Base-by-base conservation (phyloP, 2,888 invertebrate genomes). In the Luperina nickerlii region DNA sequence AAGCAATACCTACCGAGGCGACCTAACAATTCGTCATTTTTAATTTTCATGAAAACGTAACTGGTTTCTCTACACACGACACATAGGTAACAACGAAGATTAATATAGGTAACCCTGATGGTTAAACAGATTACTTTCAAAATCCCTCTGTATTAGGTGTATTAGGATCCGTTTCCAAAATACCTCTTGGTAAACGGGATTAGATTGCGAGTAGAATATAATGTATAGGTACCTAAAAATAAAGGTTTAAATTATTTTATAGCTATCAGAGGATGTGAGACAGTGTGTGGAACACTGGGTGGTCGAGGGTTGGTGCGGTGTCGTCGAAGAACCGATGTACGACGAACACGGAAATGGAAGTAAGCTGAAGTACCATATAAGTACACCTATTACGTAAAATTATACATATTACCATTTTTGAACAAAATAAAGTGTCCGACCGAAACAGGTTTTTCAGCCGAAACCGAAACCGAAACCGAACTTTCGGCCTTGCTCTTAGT, bases 261-360 rank as follows among this genome's bases (percentile, higher is more conserved):
- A 97, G 97, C 93, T 97, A 63, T 96, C 97, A 5, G 97, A 97
- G 88, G 97, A 97, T 79, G 97, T 97, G 63, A 92, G 95, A 77
- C 95, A 95, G 66, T 97, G 97, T 85, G 95, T 97, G 63, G 96
- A 96, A 67, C 95, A 93, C 65, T 97, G 97, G 97, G 94, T 96
- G 42, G 90, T 93, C 0, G 96, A 96, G 67, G 97, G 97, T 11
- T 97, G 97, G 97, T 97, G 97, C 82, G 97, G 97, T 3, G 97
- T 97, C 0, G 94, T 95, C 2, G 97, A 97, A 83, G 96, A 96
- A 86, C 96, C 96, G 65, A 86, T 95, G 18, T 95, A 93, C 72
- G 96, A 97, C 69, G 97, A 97, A 82, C 93, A 94, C 20, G 95
- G 95, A 11, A 94, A 93, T 68, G 94, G 92, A 87, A 91, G 96